A percentile compares a stretch with the other conserved stretches of the same genome.
phyloP scores from a whole-genome alignment of 2,113 vertebrate genomes.

The Trematocara stigmaticum region DNA sequence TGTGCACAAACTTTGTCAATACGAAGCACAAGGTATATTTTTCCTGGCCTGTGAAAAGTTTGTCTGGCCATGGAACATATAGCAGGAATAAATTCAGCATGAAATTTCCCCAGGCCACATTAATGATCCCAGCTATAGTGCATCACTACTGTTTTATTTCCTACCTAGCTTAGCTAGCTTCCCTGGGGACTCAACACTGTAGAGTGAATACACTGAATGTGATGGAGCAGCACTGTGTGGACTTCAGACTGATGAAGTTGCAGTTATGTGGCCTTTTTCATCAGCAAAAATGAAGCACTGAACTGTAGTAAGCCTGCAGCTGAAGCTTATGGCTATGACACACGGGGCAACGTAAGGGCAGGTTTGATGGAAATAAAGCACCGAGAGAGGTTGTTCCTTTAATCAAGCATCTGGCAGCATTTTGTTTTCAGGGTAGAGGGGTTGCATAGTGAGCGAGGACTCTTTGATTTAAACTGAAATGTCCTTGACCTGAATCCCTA shows the following conservation, averaged over 20 bases:
- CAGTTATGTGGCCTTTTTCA: slow-evolving; percentile 28
- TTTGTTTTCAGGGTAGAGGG: background rate
- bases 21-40: background rate
- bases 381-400: background rate
- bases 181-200: background rate
- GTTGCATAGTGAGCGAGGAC: background rate
- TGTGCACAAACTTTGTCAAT: background rate
- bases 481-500: slow-evolving; percentile 26
- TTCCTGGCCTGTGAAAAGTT: background rate
- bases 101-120: background rate
- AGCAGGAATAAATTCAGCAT: background rate
- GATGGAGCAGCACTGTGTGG: background rate
- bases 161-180: background rate
- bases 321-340: slow-evolving; percentile 11
- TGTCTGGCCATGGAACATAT: background rate
- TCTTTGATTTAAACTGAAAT: slow-evolving; percentile 12
- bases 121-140: background rate
- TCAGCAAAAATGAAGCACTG: slow-evolving; percentile 25
- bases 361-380: background rate
- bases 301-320: slow-evolving; percentile 3
- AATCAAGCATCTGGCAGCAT: background rate
- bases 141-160: slow-evolving; percentile 17
- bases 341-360: background rate
- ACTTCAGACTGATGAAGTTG: slow-evolving; percentile 25
- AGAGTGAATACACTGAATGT: slow-evolving; percentile 18